phyloP scores from a whole-genome alignment of 1,140 invertebrate genomes.

The Nephila pilipes region DNA sequence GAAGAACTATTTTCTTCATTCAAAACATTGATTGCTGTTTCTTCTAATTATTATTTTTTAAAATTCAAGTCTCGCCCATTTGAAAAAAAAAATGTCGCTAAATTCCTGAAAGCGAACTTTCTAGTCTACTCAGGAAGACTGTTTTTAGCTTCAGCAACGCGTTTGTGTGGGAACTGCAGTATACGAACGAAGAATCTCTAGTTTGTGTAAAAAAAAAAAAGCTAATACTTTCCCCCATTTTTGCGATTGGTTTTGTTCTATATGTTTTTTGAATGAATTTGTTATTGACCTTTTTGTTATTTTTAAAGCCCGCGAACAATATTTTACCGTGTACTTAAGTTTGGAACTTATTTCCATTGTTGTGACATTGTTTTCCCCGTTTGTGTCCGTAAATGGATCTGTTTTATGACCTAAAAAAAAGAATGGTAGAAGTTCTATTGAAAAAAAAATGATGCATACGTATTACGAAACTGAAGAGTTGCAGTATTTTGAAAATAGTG shows the following conservation, averaged over 20 bases:
- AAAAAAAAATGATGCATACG: constrained; percentile 48
- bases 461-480: constrained; percentile 32
- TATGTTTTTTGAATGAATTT: constrained; percentile 14
- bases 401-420: background rate
- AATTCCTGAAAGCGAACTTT: constrained; percentile 33
- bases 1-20: background rate
- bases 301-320: constrained; percentile 62
- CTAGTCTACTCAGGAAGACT: constrained; percentile 39
- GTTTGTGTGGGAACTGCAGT: background rate
- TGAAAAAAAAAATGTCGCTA: constrained; percentile 1
- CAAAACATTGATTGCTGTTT: background rate
- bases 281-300: constrained; percentile 55
- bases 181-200: constrained; percentile 15
- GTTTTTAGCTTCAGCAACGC: constrained; percentile 13
- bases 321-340: constrained; percentile 64
- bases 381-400: background rate
- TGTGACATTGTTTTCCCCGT: constrained; percentile 36
- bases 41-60: background rate
- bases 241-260: constrained; percentile 46
- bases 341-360: constrained; percentile 66
- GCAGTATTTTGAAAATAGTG: constrained; percentile 47
- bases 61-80: background rate
- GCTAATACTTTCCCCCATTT: background rate
- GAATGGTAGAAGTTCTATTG: background rate
- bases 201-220: background rate